Percentiles rank a stretch among this genome's conserved stretches.
phyloP scores from a whole-genome alignment of 2,113 vertebrate genomes.

The Cariama cristata region DNA sequence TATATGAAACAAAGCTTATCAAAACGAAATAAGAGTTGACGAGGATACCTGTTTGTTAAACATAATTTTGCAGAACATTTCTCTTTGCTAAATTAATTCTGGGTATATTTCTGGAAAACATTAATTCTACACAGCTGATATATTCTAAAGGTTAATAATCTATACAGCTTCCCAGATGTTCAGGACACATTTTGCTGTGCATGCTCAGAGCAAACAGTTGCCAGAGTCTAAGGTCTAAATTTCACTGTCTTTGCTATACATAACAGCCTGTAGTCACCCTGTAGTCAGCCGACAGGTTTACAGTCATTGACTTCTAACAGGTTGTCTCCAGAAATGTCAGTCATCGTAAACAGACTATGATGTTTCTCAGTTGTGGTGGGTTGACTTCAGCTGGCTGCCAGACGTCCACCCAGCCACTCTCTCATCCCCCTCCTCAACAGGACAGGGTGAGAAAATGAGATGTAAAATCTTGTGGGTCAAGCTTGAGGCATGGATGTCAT shows the following conservation, averaged over 20 bases:
- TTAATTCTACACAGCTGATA: neutral
- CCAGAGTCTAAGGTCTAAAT: neutral
- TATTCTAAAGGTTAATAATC: neutral
- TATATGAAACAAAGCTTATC: neutral
- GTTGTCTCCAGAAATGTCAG: no score
- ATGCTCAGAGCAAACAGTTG: neutral
- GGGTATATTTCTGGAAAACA: neutral
- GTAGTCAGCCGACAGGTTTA: neutral
- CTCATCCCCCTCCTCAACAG: neutral
- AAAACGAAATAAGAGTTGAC: neutral
- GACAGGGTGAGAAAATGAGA: neutral
- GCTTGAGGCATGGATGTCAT: neutral
- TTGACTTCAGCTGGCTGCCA: no score
- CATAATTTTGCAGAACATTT: neutral
- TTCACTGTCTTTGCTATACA: neutral
- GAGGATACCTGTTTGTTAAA: neutral
- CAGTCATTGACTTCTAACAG: neutral
- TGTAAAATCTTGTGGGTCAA: neutral
- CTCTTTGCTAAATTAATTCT: neutral
- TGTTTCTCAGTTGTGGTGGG: no score
- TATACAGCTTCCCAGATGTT: neutral
- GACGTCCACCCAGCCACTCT: fast-evolving
- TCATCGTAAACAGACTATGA: no score
- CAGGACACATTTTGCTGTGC: neutral
- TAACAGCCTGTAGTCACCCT: neutral